Evolutionary conservation across 2,113 vertebrate species (phyloP).

Genomic region (Monarcha castaneiventris): DNA sequence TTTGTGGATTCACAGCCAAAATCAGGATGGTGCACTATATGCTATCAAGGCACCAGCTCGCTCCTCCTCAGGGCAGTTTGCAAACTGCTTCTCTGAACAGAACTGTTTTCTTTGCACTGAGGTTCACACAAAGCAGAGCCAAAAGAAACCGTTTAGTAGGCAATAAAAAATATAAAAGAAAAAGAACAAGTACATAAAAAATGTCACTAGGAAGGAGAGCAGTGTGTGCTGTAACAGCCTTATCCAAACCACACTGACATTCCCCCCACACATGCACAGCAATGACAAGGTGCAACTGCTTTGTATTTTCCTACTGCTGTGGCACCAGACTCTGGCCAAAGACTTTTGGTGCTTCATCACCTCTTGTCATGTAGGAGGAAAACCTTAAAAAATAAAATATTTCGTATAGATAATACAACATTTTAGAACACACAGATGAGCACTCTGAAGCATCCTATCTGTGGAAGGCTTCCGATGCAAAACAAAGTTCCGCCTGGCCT

Average conservation of each 20-base stretch:
- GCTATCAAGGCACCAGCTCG: not conserved
- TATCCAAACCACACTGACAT: constrained; percentile 16
- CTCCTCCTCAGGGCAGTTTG: not conserved
- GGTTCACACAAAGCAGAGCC: constrained; percentile 12
- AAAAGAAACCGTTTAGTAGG: not conserved
- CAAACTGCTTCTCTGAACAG: not conserved
- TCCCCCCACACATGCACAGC: not conserved
- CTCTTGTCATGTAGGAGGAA: not conserved
- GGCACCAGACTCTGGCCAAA: not conserved
- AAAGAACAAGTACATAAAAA: constrained; percentile 40
- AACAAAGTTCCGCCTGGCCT: not conserved
- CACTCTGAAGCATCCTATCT: not conserved
- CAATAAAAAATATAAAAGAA: constrained; percentile 46
- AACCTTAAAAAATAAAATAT: not conserved
- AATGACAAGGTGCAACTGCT: not conserved
- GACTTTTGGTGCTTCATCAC: not conserved
- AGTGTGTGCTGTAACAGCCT: not conserved
- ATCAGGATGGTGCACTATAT: not conserved
- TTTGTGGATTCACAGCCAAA: not conserved
- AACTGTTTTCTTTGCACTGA: constrained; percentile 1
- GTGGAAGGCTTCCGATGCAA: not conserved
- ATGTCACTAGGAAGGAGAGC: constrained; percentile 20
- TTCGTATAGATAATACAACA: not conserved
- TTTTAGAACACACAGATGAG: not conserved
- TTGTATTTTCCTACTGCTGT: not conserved